phyloP scores from a whole-genome alignment of 30 jellyfish, hydroid and myxozoan genomes.

The Turritopsis dohrnii region DNA sequence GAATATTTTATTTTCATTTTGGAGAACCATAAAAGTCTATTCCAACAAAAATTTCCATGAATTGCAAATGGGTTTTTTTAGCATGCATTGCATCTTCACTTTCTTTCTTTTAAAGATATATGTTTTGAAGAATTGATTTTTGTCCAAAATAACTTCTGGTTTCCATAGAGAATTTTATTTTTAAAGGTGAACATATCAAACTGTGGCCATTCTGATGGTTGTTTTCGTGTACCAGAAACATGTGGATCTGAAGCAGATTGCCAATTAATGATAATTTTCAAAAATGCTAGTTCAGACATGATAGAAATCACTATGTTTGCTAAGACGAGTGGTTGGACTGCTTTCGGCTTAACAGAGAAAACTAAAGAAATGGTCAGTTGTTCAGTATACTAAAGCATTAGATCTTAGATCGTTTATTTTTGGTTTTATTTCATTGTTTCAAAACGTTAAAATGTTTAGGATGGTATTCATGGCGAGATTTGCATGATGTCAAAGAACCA shows the following conservation, averaged over 20 bases:
- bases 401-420: not conserved
- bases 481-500: not conserved
- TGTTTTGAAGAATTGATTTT: too few species aligned
- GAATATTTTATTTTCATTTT: too few species aligned
- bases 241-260: not conserved
- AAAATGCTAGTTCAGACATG: not conserved
- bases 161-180: too few species aligned
- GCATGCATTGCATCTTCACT: too few species aligned
- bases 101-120: too few species aligned
- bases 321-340: not conserved
- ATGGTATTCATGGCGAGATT: not conserved
- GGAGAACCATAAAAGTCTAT: too few species aligned
- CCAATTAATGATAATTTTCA: not conserved
- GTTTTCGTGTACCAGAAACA: not conserved
- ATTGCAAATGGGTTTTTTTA: too few species aligned
- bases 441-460: too few species aligned
- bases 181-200: not conserved
- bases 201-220: not conserved
- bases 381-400: too few species aligned
- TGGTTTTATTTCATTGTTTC: not conserved
- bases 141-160: too few species aligned
- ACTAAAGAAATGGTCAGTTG: not conserved
- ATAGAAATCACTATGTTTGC: not conserved
- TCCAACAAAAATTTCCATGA: too few species aligned
- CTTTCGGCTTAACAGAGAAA: constrained; percentile 4